Evolutionary conservation across 2,113 vertebrate genomes (phyloP).

Genomic region (Hydrochoerus hydrochaeris): DNA sequence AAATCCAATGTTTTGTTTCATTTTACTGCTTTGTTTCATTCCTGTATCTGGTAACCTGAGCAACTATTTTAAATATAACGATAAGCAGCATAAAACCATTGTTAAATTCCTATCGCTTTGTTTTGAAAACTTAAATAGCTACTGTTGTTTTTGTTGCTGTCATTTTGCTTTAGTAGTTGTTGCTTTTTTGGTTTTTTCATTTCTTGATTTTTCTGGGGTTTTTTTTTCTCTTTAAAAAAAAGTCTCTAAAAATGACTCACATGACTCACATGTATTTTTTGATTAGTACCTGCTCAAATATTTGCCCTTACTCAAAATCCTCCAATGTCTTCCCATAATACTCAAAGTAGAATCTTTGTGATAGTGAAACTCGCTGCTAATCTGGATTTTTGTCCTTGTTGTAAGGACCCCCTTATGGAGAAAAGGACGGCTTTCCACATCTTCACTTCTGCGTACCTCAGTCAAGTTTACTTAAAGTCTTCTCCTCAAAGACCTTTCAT

Average conservation of each 20-base stretch:
- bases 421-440: accelerated
- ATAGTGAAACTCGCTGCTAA: neutral
- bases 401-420: accelerated
- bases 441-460: no score
- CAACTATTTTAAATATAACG: no score
- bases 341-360: neutral
- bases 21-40: no score
- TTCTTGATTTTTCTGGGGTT: no score
- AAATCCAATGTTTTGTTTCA: no score
- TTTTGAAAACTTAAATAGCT: no score
- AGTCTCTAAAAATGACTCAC: neutral
- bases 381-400: neutral
- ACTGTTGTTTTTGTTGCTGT: no score
- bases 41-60: no score
- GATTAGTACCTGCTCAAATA: neutral
- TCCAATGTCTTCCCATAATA: neutral
- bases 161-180: no score
- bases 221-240: neutral
- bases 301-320: neutral
- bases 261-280: neutral
- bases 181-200: no score
- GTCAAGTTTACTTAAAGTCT: neutral
- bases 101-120: no score
- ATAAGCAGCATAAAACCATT: no score
- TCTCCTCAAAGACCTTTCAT: neutral